Evolutionary conservation across 2,113 vertebrate species (phyloP), one percentile per base, ranked within the genome.

Genomic region (Sphaerodactylus townsendi): DNA sequence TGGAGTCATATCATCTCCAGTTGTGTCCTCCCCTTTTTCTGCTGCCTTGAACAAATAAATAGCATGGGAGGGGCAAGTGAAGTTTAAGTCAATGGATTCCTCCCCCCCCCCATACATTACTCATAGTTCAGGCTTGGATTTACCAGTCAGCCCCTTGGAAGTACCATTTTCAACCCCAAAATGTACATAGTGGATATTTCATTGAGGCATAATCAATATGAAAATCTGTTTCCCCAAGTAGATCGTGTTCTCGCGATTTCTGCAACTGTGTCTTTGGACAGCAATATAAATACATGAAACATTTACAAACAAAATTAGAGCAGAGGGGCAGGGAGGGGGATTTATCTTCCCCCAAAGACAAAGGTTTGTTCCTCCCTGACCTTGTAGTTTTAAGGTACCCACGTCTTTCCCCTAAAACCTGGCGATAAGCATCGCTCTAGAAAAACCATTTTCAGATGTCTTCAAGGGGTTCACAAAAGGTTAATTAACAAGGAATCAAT

Each of bases 401-500:
- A 82, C 73, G 65, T 62, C n/a, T 30, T 37, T 85, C 81, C 77
- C 81, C 80, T 70, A 81, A 25, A 90, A 78, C 46, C 81, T 70
- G n/a, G 79, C 10, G 69, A n/a, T 1, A 41, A 92, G 39, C 83
- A 81, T 87, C 23, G 86, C 86, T 90, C 80, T 53, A 81, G 89
- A 86, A 73, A 90, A 92, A 89, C 83, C 0, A 0, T 89, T 92
- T n/a, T 78, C 92, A 92, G 87, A 82, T 80, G 37, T 88, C 88
- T 93, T 85, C 72, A 83, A 92, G 72, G 44, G 71, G 44, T 88
- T 91, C 89, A 89, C 89, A 91, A 90, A 81, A 94, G 94, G 92
- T 94, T 94, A 94, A 94, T 93, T 92, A 94, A 92, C 85, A 90
- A 90, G 87, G 93, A 94, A 94, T 94, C 92, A 92, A 93, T 94